These are phyloP conservation scores for Illadopsis cleaveri DNA, from an alignment of 2,113 vertebrate species.

Conservation along the genomic window DNA sequence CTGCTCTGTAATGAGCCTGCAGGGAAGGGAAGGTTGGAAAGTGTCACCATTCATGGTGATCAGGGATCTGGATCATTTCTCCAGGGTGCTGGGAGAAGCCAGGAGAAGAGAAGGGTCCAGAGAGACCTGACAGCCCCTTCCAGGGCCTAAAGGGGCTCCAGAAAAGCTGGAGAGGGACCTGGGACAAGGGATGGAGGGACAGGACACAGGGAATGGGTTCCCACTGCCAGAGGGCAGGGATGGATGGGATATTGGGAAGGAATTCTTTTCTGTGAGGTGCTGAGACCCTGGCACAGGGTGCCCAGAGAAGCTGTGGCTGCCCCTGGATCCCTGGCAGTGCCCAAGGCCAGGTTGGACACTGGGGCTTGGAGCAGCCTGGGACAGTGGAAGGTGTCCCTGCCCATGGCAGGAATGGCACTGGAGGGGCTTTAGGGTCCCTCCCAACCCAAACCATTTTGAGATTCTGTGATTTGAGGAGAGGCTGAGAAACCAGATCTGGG, in stretches of 20 bases:
- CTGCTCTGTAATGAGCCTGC: background rate
- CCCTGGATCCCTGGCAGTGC: background rate
- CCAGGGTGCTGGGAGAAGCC: background rate
- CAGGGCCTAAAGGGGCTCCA: background rate
- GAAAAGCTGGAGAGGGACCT: background rate
- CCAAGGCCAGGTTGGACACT: fast-evolving
- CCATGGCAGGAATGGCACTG: background rate
- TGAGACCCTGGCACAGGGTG: background rate
- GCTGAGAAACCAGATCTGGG: background rate
- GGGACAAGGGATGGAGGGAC: background rate
- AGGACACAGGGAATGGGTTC: background rate
- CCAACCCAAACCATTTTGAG: background rate
- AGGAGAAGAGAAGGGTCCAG: background rate
- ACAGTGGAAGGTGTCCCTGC: background rate
- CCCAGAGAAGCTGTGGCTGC: background rate
- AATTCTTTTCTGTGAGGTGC: fast-evolving
- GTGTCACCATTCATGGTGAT: fast-evolving
- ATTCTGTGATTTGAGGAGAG: background rate
- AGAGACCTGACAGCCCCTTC: background rate
- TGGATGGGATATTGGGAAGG: fast-evolving
- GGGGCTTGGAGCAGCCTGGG: background rate
- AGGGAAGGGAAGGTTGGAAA: background rate
- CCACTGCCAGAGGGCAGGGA: fast-evolving
- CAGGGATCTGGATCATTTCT: background rate
- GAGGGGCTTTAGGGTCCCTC: too few species aligned